Conservation (phyloP, 1,140 invertebrate species). For the Cecropterus lyciades region DNA sequence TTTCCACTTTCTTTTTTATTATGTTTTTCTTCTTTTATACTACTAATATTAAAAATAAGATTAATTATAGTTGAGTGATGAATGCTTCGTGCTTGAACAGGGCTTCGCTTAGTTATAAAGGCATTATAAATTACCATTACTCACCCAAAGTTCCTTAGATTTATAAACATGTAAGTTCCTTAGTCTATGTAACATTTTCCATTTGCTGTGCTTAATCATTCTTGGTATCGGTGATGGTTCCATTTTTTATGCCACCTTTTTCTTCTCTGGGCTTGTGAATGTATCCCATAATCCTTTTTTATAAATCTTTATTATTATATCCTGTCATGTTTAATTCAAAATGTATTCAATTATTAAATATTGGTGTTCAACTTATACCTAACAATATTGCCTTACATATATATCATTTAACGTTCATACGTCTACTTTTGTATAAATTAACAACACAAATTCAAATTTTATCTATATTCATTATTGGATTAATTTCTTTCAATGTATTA, state of each 20-base stretch:
- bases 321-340: background rate
- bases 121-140: slow-evolving; percentile 37
- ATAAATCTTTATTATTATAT: slow-evolving; percentile 15
- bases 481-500: background rate
- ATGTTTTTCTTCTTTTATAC: slow-evolving; percentile 33
- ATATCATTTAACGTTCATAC: background rate
- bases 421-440: background rate
- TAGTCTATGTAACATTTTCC: slow-evolving; percentile 68
- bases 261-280: slow-evolving; percentile 60
- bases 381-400: too few relatives aligned
- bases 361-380: too few relatives aligned
- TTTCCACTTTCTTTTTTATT: slow-evolving; percentile 35
- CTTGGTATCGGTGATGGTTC: slow-evolving; percentile 84
- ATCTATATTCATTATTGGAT: background rate
- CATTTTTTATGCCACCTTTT: slow-evolving; percentile 64
- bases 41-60: slow-evolving; percentile 23
- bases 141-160: slow-evolving; percentile 48
- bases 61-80: slow-evolving; percentile 25
- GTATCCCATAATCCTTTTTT: slow-evolving; percentile 36
- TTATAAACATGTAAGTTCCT: slow-evolving; percentile 45
- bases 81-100: slow-evolving; percentile 54
- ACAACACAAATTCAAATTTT: background rate
- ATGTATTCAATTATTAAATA: background rate
- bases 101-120: slow-evolving; percentile 53
- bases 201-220: slow-evolving; percentile 83